These are phyloP conservation scores for Dipodomys merriami DNA, from an alignment of 2,113 vertebrate genomes.

Conservation along the genomic window DNA sequence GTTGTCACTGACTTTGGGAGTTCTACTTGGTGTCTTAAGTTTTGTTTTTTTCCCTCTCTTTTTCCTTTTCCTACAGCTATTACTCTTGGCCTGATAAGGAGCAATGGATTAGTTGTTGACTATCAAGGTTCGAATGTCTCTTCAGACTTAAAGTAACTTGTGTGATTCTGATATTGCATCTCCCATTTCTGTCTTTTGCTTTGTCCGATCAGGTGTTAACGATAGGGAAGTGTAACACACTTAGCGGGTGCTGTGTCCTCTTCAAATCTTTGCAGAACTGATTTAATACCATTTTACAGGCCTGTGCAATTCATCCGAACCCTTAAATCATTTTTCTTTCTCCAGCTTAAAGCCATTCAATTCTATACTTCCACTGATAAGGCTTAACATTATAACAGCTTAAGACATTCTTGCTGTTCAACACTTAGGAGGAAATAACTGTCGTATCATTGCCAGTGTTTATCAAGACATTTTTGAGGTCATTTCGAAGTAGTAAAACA, in stretches of 20 bases:
- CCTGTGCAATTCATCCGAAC: constrained; percentile 74
- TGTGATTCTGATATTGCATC: constrained; percentile 76
- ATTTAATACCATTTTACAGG: constrained; percentile 78
- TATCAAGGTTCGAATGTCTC: constrained; percentile 63
- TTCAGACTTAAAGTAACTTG: constrained; percentile 62
- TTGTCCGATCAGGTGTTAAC: constrained; percentile 81
- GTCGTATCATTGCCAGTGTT: constrained; percentile 50
- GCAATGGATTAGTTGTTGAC: constrained; percentile 8
- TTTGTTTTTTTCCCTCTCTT: not conserved
- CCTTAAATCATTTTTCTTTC: constrained; percentile 80
- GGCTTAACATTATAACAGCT: constrained; percentile 53
- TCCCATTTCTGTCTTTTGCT: constrained; percentile 76
- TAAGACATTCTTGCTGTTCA: constrained; percentile 60
- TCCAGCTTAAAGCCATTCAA: constrained; percentile 76
- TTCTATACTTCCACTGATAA: constrained; percentile 76
- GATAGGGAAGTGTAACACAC: constrained; percentile 75
- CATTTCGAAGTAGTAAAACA: constrained; percentile 50
- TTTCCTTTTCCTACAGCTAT: not conserved
- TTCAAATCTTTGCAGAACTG: constrained; percentile 79
- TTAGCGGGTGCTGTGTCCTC: constrained; percentile 80
- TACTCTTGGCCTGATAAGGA: constrained; percentile 47
- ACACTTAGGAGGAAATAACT: constrained; percentile 52
- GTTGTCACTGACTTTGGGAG: not conserved
- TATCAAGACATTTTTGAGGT: constrained; percentile 38
- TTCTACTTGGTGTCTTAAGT: constrained; percentile 4